Evolutionary conservation across 2,797 vertebrate genomes (phyloP).

Genomic region (Avahi laniger): DNA sequence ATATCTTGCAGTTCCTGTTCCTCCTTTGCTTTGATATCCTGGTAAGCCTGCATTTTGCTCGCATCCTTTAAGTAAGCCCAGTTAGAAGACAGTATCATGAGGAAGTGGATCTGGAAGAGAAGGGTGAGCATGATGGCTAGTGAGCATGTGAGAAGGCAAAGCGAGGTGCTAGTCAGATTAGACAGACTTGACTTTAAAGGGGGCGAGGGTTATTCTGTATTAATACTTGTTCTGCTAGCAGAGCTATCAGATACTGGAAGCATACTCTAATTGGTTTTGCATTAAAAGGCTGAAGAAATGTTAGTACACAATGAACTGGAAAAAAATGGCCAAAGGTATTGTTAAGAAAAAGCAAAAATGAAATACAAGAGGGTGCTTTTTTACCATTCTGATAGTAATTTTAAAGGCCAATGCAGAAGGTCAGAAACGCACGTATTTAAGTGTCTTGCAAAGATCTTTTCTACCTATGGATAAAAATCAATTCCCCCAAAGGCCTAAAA

Average conservation of each 20-base stretch:
- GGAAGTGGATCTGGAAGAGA: slow-evolving; percentile 99
- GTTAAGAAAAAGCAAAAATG: slow-evolving; percentile 76
- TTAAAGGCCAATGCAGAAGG: slow-evolving; percentile 63
- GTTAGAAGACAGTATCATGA: slow-evolving; percentile 99
- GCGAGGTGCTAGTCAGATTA: slow-evolving; percentile 94
- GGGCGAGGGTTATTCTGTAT: slow-evolving; percentile 80
- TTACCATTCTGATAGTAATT: slow-evolving; percentile 42
- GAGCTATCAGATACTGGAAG: slow-evolving; percentile 73
- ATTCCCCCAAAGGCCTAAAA: slow-evolving; percentile 77
- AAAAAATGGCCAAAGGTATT: slow-evolving; percentile 75
- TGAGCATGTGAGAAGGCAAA: slow-evolving; percentile 97
- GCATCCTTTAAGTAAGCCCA: slow-evolving; percentile 99
- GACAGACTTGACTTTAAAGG: slow-evolving; percentile 73
- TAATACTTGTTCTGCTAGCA: slow-evolving; percentile 81
- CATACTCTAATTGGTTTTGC: slow-evolving; percentile 83
- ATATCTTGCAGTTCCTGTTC: slow-evolving; percentile 99
- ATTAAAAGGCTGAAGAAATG: slow-evolving; percentile 77
- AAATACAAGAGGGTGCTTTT: slow-evolving; percentile 44
- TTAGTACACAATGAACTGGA: slow-evolving; percentile 84
- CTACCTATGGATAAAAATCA: slow-evolving; percentile 76
- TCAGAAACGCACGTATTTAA: slow-evolving; percentile 7
- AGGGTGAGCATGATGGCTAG: slow-evolving; percentile 97
- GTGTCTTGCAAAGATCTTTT: slow-evolving; percentile 67
- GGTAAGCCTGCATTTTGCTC: slow-evolving; percentile 99
- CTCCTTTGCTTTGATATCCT: slow-evolving; percentile 99